Evolutionary conservation across 2,888 invertebrate genomes (phyloP).

Genomic region (Philereme transversata): DNA sequence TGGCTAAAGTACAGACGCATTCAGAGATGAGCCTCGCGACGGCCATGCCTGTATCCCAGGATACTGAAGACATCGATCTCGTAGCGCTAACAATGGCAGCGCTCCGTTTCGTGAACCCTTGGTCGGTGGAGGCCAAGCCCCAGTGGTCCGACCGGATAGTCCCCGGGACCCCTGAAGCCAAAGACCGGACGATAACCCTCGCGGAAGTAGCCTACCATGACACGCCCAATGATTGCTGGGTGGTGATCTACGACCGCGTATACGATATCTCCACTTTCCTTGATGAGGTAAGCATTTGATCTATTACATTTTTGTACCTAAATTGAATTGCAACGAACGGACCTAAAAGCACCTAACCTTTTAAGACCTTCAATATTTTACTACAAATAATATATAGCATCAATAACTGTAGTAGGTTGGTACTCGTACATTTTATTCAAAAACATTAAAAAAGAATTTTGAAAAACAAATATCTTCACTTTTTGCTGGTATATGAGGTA

Average conservation of each 20-base stretch:
- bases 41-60: constrained; percentile 60
- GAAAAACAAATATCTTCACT: no score
- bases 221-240: constrained; percentile 90
- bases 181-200: constrained; percentile 84
- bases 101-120: constrained; percentile 73
- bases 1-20: constrained; percentile 72
- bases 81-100: constrained; percentile 79
- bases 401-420: no score
- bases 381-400: no score
- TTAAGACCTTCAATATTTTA: no score
- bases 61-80: constrained; percentile 62
- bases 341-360: no score
- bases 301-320: constrained; percentile 5
- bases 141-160: constrained; percentile 56
- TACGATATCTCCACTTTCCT: constrained; percentile 92
- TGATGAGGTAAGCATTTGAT: constrained; percentile 80
- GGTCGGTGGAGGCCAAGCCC: constrained; percentile 59
- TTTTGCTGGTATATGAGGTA: no score
- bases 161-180: constrained; percentile 64
- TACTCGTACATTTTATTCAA: no score
- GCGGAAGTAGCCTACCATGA: constrained; percentile 92
- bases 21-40: constrained; percentile 64
- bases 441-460: no score
- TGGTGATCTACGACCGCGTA: constrained; percentile 93
- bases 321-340: no score